Percentiles rank a stretch among this genome's conserved stretches.
These are phyloP conservation scores for Polydrusus tereticollis DNA, from an alignment of 2,888 invertebrate species.

Conservation along the genomic window DNA sequence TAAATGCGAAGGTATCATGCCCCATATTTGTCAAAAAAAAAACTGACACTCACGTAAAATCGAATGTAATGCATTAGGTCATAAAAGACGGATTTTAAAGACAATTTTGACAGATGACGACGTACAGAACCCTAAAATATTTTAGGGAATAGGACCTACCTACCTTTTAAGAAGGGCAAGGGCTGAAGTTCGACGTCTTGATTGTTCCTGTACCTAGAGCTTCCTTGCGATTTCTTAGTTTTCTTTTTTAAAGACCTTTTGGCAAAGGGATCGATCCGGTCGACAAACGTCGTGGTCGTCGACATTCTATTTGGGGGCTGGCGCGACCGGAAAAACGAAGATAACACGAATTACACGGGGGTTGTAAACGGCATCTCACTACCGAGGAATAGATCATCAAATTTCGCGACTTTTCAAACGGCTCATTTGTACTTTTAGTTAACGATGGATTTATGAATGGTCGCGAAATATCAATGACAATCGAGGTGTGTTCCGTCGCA, in stretches of 20 bases:
- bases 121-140: conserved; percentile 18
- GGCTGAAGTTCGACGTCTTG: conserved; percentile 98
- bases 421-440: conserved; percentile 59
- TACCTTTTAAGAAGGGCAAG: conserved; percentile 97
- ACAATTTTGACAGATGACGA: conserved; percentile 31
- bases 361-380: conserved; percentile 63
- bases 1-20: not conserved
- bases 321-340: conserved; percentile 32
- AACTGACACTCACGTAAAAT: not conserved
- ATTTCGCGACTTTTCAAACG: conserved; percentile 61
- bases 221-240: conserved; percentile 98
- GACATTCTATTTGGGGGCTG: conserved; percentile 73
- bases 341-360: conserved; percentile 58
- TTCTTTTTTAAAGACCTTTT: conserved; percentile 98
- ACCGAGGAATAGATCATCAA: conserved; percentile 61
- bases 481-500: conserved; percentile 62
- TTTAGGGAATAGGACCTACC: conserved; percentile 58
- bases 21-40: not conserved
- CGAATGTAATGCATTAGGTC: conserved; percentile 1
- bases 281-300: conserved; percentile 94
- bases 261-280: conserved; percentile 99
- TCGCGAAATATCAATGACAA: conserved; percentile 64
- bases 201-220: conserved; percentile 97
- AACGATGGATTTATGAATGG: conserved; percentile 61
- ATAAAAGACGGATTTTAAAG: conserved; percentile 19